These are phyloP conservation scores for Oryzias curvinotus DNA, from an alignment of 2,113 vertebrate species.

Conservation along the genomic window DNA sequence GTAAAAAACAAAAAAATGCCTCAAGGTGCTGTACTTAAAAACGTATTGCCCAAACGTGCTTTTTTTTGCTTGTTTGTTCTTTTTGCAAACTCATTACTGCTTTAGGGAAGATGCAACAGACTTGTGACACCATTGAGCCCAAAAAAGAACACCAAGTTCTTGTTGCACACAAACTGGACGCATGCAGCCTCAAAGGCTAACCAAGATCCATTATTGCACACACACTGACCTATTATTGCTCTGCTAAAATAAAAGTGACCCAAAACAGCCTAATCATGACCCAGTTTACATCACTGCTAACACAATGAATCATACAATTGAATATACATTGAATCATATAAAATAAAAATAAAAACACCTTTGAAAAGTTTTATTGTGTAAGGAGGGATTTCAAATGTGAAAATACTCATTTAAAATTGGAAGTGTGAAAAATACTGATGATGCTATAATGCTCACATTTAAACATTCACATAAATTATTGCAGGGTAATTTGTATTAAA, in stretches of 20 bases:
- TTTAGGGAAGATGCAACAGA: constrained; percentile 28
- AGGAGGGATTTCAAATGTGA: too few relatives aligned
- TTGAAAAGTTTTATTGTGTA: too few relatives aligned
- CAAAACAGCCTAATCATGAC: constrained; percentile 14
- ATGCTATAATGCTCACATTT: too few relatives aligned
- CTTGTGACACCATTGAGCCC: constrained; percentile 18
- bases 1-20: too few relatives aligned
- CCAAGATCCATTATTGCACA: constrained; percentile 4
- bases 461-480: too few relatives aligned
- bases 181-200: neutral
- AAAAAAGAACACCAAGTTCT: neutral
- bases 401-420: too few relatives aligned
- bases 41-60: constrained; percentile 6
- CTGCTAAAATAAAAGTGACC: constrained; percentile 5
- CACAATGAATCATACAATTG: neutral
- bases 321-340: too few relatives aligned
- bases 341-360: too few relatives aligned
- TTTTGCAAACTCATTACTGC: constrained; percentile 8
- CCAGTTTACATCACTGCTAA: neutral
- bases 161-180: neutral
- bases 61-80: constrained; percentile 13
- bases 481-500: too few relatives aligned
- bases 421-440: too few relatives aligned
- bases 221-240: neutral
- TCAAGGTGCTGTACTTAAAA: too few relatives aligned